phyloP scores from a whole-genome alignment of 2,888 invertebrate genomes.

The Tiphia femorata region DNA sequence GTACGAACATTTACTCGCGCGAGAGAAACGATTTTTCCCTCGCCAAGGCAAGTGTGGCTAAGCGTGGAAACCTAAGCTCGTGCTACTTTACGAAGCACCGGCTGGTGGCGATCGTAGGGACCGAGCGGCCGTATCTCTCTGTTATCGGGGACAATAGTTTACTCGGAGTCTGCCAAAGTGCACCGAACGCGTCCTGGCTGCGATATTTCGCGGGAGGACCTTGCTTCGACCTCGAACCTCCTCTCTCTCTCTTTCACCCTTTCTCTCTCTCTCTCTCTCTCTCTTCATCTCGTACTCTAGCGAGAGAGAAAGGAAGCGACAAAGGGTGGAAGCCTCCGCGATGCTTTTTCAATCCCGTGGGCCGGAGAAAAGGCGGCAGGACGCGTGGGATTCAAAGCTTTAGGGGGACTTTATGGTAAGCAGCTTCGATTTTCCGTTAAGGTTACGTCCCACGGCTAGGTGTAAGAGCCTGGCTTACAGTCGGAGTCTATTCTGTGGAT shows the following conservation, averaged over 20 bases:
- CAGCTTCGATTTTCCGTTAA: constrained; percentile 67
- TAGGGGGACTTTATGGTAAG: constrained; percentile 66
- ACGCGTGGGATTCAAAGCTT: constrained; percentile 57
- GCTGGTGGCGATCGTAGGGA: not conserved
- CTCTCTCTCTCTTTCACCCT: constrained; percentile 16
- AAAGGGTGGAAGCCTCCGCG: constrained; percentile 1
- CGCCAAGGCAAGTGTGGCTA: too few relatives aligned
- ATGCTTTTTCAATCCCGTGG: constrained; percentile 50
- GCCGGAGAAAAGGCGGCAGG: constrained; percentile 41
- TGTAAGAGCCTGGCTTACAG: constrained; percentile 46
- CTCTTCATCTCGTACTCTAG: constrained; percentile 4
- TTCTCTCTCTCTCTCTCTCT: not conserved
- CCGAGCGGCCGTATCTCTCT: constrained; percentile 13
- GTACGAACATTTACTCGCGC: too few relatives aligned
- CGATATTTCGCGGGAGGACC: constrained; percentile 29
- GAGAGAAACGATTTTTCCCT: not conserved
- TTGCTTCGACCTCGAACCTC: not conserved
- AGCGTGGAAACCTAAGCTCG: too few relatives aligned
- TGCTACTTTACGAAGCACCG: not conserved
- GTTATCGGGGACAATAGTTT: constrained; percentile 30
- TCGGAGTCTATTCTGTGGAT: constrained; percentile 53
- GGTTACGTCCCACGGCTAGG: constrained; percentile 54
- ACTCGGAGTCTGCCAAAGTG: constrained; percentile 13
- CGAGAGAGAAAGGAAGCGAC: not conserved
- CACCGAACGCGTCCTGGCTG: constrained; percentile 11